phyloP scores from a whole-genome alignment of 2,888 invertebrate species.

The Eupithecia subumbrata region DNA sequence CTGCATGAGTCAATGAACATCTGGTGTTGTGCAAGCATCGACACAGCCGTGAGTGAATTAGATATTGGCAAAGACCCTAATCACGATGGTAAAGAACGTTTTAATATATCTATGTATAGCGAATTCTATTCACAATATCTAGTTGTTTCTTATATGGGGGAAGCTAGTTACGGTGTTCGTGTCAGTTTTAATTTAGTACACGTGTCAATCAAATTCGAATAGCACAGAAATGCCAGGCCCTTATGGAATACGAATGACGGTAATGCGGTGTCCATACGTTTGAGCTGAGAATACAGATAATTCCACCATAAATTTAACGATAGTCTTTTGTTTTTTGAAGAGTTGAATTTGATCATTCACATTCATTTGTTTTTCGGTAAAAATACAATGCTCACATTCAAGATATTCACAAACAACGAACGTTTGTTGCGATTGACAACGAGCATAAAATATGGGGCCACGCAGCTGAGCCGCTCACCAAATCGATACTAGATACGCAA shows the following conservation, averaged over 20 bases:
- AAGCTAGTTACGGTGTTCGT: constrained; percentile 10
- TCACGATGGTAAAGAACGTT: constrained; percentile 29
- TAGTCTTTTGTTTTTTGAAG: not conserved
- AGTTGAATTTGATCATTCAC: not conserved
- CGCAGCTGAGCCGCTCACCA: constrained; percentile 72
- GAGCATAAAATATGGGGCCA: constrained; percentile 76
- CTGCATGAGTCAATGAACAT: constrained; percentile 70
- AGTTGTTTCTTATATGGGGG: not conserved
- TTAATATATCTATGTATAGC: constrained; percentile 15
- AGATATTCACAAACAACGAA: constrained; percentile 44
- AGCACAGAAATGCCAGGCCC: constrained; percentile 51
- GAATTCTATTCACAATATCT: constrained; percentile 16
- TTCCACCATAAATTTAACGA: not conserved
- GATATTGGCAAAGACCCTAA: constrained; percentile 40
- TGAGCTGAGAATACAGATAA: constrained; percentile 43
- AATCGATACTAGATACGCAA: constrained; percentile 80
- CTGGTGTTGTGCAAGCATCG: constrained; percentile 65
- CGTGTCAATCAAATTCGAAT: constrained; percentile 43
- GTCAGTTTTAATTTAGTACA: constrained; percentile 27
- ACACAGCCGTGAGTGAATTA: constrained; percentile 45
- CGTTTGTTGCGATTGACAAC: constrained; percentile 66
- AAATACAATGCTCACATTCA: not conserved
- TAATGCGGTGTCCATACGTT: constrained; percentile 50
- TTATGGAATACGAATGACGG: constrained; percentile 50
- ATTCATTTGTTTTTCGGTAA: not conserved